Evolutionary conservation across 2,888 invertebrate genomes (phyloP), one percentile per base, ranked within the genome.

Genomic region (Limenitis arthemis): DNA sequence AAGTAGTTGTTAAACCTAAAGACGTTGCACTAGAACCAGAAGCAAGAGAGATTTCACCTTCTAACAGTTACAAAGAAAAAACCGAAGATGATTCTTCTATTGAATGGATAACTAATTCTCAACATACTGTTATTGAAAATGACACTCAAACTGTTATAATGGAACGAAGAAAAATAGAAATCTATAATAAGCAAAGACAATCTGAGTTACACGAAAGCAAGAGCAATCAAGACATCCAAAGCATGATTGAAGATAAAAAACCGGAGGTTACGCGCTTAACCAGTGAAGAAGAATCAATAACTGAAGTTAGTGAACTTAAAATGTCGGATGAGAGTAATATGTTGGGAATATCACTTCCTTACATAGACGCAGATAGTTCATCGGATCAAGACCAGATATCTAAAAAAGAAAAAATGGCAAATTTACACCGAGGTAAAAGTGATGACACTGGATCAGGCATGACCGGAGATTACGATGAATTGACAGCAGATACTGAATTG

Each of bases 371-470:
- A 32, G 86, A 89, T 63, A 85, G 89, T 78, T 79, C 88, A 60
- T 77, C 83, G 64, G 79, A 86, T 58, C 85, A 84, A 68, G 85
- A 85, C 55, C 82, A 79, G 56, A 68, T 62, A 48, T 76, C 76
- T 7, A 79, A 63, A 61, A 72, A 65, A 54, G 70, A 73, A 12
- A 68, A 70, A 42, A 74, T 71, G 55, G 54, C 59, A 0, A 77
- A 71, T 55, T 61, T 83, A 8, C 61, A 64, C 34, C 86, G 90
- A 4, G 90, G 89, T 54, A 82, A 84, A 63, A 91, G 91, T 61
- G 91, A 91, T 69, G 91, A 92, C 66, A 91, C 91, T 0, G 89
- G 88, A 1, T 91, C 91, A 1, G 91, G 90, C 89, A 84, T 90
- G 60, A 90, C 91, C 0, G 88, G 89, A 4, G 91, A 91, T 63